A percentile compares a stretch with the other conserved stretches of the same genome.
Evolutionary conservation across 2,888 invertebrate species (phyloP).

Genomic region (Matsumyia berberina): DNA sequence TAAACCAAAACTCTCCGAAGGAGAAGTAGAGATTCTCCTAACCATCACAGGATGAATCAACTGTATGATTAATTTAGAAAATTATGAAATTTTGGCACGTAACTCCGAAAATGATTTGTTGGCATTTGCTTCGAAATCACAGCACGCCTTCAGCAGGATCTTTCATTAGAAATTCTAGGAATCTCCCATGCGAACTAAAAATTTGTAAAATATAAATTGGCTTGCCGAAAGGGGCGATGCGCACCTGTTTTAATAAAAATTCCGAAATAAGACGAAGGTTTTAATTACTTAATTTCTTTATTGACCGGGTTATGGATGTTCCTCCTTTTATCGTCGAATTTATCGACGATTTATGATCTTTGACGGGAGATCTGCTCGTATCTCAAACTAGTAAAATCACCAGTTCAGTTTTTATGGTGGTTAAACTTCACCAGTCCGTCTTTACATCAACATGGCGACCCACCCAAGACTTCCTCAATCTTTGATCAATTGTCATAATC

Average conservation of each 20-base stretch:
- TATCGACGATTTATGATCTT: slow-evolving; percentile 50
- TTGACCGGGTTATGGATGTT: not conserved
- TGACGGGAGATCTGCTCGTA: not conserved
- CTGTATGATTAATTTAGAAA: no score
- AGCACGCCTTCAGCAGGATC: not conserved
- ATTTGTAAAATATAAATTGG: slow-evolving; percentile 40
- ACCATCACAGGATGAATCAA: no score
- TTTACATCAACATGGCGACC: slow-evolving; percentile 8
- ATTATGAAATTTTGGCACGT: not conserved
- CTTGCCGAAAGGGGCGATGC: slow-evolving; percentile 39
- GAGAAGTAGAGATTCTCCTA: no score
- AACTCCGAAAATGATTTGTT: not conserved
- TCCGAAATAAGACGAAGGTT: slow-evolving; percentile 20
- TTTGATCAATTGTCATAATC: slow-evolving; percentile 41
- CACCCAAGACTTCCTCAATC: no score
- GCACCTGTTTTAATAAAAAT: slow-evolving; percentile 14
- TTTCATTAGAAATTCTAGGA: slow-evolving; percentile 1
- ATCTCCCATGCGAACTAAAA: not conserved
- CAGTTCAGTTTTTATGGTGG: not conserved
- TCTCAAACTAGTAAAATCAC: slow-evolving; percentile 21
- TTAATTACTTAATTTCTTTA: slow-evolving; percentile 51
- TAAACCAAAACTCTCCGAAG: no score
- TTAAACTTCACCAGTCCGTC: slow-evolving; percentile 7
- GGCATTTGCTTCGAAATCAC: no score
- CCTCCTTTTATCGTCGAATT: slow-evolving; percentile 21